phyloP scores from a whole-genome alignment of 2,888 invertebrate genomes.

The Heliconius sara region DNA sequence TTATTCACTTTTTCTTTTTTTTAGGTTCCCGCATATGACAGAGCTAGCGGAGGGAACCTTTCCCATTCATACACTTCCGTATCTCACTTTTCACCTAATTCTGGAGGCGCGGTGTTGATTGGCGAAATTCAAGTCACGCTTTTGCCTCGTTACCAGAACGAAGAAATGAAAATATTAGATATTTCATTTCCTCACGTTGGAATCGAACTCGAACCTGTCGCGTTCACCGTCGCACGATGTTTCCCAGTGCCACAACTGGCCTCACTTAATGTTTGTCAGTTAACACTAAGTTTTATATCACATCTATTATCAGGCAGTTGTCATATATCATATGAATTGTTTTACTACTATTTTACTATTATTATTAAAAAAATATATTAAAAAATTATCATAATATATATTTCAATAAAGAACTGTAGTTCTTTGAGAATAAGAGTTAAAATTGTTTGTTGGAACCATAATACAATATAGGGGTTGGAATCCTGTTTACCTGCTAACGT shows the following conservation, averaged over 20 bases:
- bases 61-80: no score
- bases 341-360: no score
- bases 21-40: background rate
- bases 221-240: no score
- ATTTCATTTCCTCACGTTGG: no score
- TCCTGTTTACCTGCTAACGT: constrained; percentile 43
- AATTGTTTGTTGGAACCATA: background rate
- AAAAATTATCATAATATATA: background rate
- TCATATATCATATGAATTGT: background rate
- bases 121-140: no score
- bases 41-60: no score
- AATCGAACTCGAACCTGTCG: no score
- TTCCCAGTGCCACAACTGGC: no score
- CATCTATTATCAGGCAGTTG: background rate
- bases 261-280: background rate
- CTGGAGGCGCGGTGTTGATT: no score
- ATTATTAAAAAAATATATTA: background rate
- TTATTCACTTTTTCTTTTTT: background rate
- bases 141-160: no score
- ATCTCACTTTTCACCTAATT: no score
- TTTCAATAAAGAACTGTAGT: background rate
- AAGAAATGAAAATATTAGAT: no score
- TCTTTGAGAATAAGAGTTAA: constrained; percentile 24
- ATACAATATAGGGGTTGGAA: constrained; percentile 32
- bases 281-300: background rate